Evolutionary conservation across 2,113 vertebrate species (phyloP).

Genomic region (Charadrius vociferus): DNA sequence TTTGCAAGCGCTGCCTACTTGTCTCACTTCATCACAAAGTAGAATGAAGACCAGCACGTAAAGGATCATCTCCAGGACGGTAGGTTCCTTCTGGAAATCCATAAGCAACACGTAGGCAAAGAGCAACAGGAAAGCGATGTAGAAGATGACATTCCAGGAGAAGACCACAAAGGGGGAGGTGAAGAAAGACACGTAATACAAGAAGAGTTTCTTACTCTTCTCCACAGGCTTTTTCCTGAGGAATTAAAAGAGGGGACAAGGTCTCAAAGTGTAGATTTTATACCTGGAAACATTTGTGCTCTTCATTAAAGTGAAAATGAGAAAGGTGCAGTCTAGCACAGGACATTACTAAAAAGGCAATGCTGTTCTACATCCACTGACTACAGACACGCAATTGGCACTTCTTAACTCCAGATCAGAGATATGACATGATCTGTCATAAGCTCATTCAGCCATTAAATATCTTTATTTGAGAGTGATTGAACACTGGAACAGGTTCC

Average conservation of each 20-base stretch:
- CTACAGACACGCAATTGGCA: background rate
- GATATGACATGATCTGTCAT: background rate
- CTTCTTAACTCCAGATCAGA: background rate
- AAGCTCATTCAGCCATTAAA: background rate
- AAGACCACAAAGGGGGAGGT: slow-evolving; percentile 92
- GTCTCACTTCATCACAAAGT: slow-evolving; percentile 93
- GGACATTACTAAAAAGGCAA: background rate
- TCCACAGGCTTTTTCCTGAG: slow-evolving; percentile 78
- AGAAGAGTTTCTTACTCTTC: slow-evolving; percentile 70
- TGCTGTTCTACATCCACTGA: background rate
- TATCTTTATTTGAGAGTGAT: background rate
- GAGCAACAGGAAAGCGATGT: slow-evolving; percentile 92
- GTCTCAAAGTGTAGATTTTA: background rate
- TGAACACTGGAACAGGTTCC: background rate
- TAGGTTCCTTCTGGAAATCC: slow-evolving; percentile 89
- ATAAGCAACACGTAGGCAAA: slow-evolving; percentile 92
- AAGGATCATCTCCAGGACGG: slow-evolving; percentile 83
- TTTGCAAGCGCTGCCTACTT: slow-evolving; percentile 79
- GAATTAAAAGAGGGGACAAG: background rate
- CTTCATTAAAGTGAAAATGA: background rate
- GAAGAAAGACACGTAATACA: slow-evolving; percentile 82
- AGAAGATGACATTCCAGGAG: slow-evolving; percentile 93
- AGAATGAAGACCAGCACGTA: slow-evolving; percentile 90
- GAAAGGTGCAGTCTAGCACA: background rate
- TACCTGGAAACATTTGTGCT: background rate